Percentiles rank a stretch among this genome's conserved stretches.
phyloP scores from a whole-genome alignment of 2,113 vertebrate genomes.

The Aphyosemion australe region DNA sequence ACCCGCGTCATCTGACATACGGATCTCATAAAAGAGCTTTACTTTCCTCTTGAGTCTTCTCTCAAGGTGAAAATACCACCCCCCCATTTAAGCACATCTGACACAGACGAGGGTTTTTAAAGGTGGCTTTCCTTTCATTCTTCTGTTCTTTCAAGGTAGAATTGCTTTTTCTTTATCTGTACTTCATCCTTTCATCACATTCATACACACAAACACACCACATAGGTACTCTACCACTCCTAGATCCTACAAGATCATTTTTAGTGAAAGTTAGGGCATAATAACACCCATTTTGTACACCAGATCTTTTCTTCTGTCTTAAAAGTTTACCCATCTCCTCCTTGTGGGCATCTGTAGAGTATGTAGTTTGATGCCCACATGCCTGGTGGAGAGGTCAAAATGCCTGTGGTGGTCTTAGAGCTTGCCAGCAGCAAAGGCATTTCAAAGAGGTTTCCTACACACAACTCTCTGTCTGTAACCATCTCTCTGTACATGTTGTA shows the following conservation, averaged over 20 bases:
- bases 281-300: slow-evolving; percentile 4
- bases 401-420: slow-evolving; percentile 43
- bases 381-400: slow-evolving; percentile 40
- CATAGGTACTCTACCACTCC: background rate
- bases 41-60: slow-evolving; percentile 25
- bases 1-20: slow-evolving; percentile 28
- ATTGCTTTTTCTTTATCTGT: slow-evolving; percentile 26
- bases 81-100: slow-evolving; percentile 36
- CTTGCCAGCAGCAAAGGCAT: slow-evolving; percentile 47
- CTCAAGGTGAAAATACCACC: slow-evolving; percentile 51
- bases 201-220: background rate
- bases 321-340: slow-evolving; percentile 19
- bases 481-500: too few relatives aligned
- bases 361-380: slow-evolving; percentile 32
- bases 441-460: slow-evolving; percentile 38
- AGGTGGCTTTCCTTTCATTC: slow-evolving; percentile 37
- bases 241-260: background rate
- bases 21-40: slow-evolving; percentile 37
- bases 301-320: slow-evolving; percentile 29
- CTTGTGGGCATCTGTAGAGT: slow-evolving; percentile 20
- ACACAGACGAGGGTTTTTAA: slow-evolving; percentile 50
- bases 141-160: slow-evolving; percentile 46
- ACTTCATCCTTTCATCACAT: slow-evolving; percentile 10
- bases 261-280: slow-evolving; percentile 19
- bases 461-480: slow-evolving; percentile 2